Base-by-base conservation (phyloP, 2,888 invertebrate genomes). In the Achlya flavicornis region DNA sequence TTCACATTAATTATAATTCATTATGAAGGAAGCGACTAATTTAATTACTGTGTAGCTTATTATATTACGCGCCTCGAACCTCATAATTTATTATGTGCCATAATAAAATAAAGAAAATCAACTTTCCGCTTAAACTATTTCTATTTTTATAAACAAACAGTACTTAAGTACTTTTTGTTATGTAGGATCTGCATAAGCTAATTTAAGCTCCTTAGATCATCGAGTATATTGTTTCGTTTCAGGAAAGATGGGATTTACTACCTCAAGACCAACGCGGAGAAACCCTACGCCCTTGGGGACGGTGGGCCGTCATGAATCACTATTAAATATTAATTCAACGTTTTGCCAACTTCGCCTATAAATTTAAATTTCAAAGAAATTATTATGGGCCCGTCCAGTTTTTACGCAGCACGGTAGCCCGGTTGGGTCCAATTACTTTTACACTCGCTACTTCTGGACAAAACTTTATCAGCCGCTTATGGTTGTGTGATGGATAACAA, bases 241-340 rank as follows among this genome's bases (percentile, higher is more conserved):
- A 94, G 94, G 83, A 92, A 94, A 79, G 93, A 94, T 75, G 95
- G 94, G 72, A 90, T 94, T 79, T 94, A 93, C 88, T 94, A 94
- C 86, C 90, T 95, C 73, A 88, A 82, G 84, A 95, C 95, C 68
- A 93, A 91, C 75, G 88, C 90, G n/a, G 88, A 91, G 76, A 84
- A 88, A 70, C 94, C 95, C 65, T 95, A 85, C 86, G 94, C 94
- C 63, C 78, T 91, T 65, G 90, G 91, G 69, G 89, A 89, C 70
- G 84, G 71, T 68, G 74, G 66, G 68, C 73, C 75, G 43, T 73
- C 81, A 70, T 82, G 78, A 83, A 77, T 80, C 69, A 80, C 76
- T 74, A 78, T 85, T 75, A 81, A 83, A 81, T 84, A 84, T 83
- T 84, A 83, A 87, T 82, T 81, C 72, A 70, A 74, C 70, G 76